Evolutionary conservation across 1,140 invertebrate species (phyloP), one percentile per base, ranked within the genome.

Genomic region (Bombus confusus): DNA sequence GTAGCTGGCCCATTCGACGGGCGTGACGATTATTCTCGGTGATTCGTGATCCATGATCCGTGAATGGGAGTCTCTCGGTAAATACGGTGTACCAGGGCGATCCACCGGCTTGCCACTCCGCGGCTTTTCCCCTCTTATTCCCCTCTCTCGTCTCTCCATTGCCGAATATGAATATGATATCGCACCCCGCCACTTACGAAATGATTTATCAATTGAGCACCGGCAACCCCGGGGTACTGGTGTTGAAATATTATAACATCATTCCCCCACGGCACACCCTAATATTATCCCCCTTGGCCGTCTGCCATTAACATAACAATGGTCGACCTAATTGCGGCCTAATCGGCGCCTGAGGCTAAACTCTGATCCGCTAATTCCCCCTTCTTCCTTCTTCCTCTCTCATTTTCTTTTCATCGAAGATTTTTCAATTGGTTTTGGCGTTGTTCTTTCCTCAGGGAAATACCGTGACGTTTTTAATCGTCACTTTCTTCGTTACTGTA

Each of bases 191-290:
- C 91, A 93, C 91, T 94, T 93, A 91, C 89, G 81, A 91, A 89
- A 93, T 92, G 93, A 94, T 95, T 94, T 94, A 93, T 94, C 93
- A 94, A 93, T 94, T 93, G 91, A 92, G 87, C 89, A 81, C 88
- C 87, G 90, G 85, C 92, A 94, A 94, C 91, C 93, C 91, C 73
- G 85, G 90, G 89, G 88, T 87, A 88, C 91, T 87, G 90, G 93
- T 94, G 93, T 94, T 94, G 94, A 95, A 95, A 95, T 95, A 95
- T 95, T 95, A 94, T 95, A 94, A 95, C 92, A 93, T 93, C 90
- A 92, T 93, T 93, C 91, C 90, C 84, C 86, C 80, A 88, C 86
- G 89, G 89, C 91, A 92, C 91, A 94, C 93, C 92, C 93, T 94
- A 93, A 92, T 93, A 93, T 94, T 93, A 94, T 91, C 92, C 90